Percentiles rank a stretch among this genome's conserved stretches.
These are phyloP conservation scores for Seladonia tumulorum DNA, from an alignment of 2,888 invertebrate species.

Conservation along the genomic window DNA sequence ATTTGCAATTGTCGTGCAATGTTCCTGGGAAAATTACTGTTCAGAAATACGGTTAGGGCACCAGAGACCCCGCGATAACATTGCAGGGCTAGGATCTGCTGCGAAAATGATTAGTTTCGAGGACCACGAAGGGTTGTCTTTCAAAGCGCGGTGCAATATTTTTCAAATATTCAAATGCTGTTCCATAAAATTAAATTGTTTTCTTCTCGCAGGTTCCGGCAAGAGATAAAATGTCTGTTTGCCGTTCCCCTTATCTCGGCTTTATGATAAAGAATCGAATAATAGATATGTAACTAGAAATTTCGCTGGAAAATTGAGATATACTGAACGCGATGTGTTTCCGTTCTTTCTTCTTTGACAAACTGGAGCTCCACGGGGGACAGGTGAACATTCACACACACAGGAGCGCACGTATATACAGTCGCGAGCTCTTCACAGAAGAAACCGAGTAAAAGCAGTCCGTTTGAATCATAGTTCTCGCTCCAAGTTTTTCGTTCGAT, in stretches of 20 bases:
- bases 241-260: background rate
- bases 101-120: too few species aligned
- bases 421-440: background rate
- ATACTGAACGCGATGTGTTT: background rate
- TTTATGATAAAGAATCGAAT: background rate
- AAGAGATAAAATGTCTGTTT: background rate
- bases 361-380: background rate
- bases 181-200: background rate
- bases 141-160: background rate
- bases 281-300: background rate
- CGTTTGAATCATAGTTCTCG: constrained; percentile 41
- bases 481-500: constrained; percentile 39
- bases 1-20: too few species aligned
- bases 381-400: constrained; percentile 9
- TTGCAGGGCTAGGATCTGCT: too few species aligned
- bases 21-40: too few species aligned
- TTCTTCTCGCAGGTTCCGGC: background rate
- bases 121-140: too few species aligned
- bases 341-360: background rate
- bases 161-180: background rate
- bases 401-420: background rate
- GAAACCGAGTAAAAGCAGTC: constrained; percentile 11
- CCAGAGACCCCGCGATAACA: too few species aligned
- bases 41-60: too few species aligned
- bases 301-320: background rate